phyloP scores from a whole-genome alignment of 2,113 vertebrate genomes.

The Thomomys bottae region DNA sequence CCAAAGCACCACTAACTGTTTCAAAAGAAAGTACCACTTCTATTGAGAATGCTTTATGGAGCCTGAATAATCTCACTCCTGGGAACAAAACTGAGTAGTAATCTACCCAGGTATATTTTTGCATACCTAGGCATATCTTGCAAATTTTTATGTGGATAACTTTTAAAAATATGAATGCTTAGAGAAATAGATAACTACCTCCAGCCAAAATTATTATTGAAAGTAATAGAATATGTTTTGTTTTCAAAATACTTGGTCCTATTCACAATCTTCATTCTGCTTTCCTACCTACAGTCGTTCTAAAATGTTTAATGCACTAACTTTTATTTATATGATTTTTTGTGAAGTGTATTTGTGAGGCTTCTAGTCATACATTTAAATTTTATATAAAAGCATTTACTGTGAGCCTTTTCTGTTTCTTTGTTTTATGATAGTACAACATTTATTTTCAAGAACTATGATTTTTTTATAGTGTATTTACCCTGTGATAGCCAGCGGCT shows the following conservation, averaged over 20 bases:
- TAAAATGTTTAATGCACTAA: background rate
- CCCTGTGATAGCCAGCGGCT: background rate
- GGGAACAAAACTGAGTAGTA: background rate
- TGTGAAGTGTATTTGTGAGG: background rate
- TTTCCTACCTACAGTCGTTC: background rate
- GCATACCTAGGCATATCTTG: background rate
- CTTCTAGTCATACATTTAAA: conserved; percentile 8
- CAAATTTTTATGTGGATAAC: background rate
- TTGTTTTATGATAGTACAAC: conserved; percentile 39
- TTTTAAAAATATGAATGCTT: conserved; percentile 32
- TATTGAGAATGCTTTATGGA: background rate
- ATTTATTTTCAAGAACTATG: background rate
- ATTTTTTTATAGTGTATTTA: background rate
- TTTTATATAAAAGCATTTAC: conserved; percentile 10
- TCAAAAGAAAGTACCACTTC: conserved; percentile 16
- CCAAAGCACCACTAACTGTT: background rate
- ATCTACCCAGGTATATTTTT: background rate
- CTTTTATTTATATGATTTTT: background rate
- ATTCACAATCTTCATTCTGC: background rate
- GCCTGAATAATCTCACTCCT: background rate
- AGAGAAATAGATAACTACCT: background rate
- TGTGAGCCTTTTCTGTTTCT: background rate
- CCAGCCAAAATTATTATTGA: background rate
- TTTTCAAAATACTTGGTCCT: background rate
- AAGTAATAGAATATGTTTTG: background rate